Evolutionary conservation across 64 coral and sea anemone genomes (phyloP).

Genomic region (Porites lutea): DNA sequence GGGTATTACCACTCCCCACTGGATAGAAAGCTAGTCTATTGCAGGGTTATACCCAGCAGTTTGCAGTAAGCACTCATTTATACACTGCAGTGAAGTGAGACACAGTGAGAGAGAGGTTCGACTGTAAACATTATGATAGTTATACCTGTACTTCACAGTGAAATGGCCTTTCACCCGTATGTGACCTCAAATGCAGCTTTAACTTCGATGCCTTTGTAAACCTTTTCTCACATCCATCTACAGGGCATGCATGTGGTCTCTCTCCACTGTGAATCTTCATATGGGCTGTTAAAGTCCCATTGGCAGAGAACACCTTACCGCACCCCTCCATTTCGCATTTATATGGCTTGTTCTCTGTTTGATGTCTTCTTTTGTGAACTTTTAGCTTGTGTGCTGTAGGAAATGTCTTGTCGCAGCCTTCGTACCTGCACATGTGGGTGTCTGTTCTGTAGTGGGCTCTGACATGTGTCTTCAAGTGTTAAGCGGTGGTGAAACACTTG

Average conservation of each 20-base stretch:
- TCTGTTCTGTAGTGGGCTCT: constrained; percentile 78
- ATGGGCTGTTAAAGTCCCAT: constrained; percentile 84
- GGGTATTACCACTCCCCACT: no score
- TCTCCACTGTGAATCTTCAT: constrained; percentile 89
- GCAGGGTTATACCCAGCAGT: no score
- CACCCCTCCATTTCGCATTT: constrained; percentile 89
- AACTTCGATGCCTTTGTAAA: constrained; percentile 98
- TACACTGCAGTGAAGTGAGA: no score
- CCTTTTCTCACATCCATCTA: constrained; percentile 88
- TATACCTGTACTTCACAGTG: constrained; percentile 72
- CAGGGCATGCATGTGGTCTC: constrained; percentile 86
- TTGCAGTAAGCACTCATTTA: no score
- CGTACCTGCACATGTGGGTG: constrained; percentile 72
- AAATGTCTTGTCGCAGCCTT: constrained; percentile 93
- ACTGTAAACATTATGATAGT: background rate
- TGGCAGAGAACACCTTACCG: constrained; percentile 87
- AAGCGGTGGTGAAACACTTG: constrained; percentile 95
- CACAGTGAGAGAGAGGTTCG: no score
- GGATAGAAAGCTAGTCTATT: no score
- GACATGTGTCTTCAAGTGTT: constrained; percentile 93
- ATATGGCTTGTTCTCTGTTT: constrained; percentile 71
- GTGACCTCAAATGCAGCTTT: constrained; percentile 92
- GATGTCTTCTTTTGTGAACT: constrained; percentile 93
- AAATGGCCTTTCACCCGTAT: constrained; percentile 96
- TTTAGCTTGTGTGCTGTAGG: constrained; percentile 86